These are phyloP conservation scores for Luscinia megarhynchos DNA, from an alignment of 2,797 vertebrate genomes.

Conservation along the genomic window DNA sequence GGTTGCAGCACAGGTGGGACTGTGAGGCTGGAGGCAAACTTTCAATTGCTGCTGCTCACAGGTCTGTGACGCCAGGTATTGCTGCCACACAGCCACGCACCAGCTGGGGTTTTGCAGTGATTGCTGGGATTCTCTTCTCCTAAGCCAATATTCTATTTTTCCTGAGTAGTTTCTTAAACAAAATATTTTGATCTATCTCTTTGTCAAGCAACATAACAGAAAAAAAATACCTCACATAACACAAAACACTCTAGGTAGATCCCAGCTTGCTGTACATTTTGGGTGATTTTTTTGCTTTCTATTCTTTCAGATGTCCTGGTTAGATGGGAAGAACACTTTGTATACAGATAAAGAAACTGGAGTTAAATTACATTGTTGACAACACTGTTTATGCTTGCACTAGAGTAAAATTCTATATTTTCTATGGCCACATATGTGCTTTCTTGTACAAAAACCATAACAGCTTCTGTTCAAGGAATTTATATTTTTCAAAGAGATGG, in stretches of 20 bases:
- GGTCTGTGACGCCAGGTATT: not conserved
- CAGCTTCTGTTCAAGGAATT: not conserved
- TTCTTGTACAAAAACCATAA: not conserved
- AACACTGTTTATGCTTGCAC: not conserved
- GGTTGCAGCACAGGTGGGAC: not conserved
- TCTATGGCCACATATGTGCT: not conserved
- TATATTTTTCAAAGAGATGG: not conserved
- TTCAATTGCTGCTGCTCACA: not conserved
- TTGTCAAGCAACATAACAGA: not conserved
- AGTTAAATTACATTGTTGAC: not conserved
- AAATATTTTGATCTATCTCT: not conserved
- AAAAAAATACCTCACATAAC: not conserved
- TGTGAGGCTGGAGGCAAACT: not conserved
- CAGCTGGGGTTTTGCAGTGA: not conserved
- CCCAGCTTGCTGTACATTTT: not conserved
- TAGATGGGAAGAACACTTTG: not conserved
- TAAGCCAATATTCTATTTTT: not conserved
- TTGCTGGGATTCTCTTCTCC: not conserved
- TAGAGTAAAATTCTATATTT: not conserved
- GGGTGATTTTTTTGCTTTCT: not conserved
- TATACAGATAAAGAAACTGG: not conserved
- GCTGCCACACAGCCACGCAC: not conserved
- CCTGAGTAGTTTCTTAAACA: not conserved
- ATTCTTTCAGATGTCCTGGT: not conserved
- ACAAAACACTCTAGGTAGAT: not conserved